A percentile compares a stretch with the other conserved stretches of the same genome.
These are phyloP conservation scores for Patiria pectinifera DNA, from an alignment of 53 echinoderm and acorn worm genomes.

Conservation along the genomic window DNA sequence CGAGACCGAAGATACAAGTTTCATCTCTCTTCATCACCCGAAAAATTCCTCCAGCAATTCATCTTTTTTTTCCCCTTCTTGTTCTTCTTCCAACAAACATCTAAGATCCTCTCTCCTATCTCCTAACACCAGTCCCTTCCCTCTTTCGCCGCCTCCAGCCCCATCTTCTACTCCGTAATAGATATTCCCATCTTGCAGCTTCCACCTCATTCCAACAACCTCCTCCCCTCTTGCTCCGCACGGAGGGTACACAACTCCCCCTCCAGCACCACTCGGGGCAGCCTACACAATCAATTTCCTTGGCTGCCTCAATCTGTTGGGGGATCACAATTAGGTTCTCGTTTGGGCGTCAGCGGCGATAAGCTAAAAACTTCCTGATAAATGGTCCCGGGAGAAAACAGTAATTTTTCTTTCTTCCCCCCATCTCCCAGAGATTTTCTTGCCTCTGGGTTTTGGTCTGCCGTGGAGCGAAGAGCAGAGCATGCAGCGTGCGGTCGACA, in stretches of 20 bases:
- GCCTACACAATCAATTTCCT: constrained; percentile 53
- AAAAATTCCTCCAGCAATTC: constrained; percentile 15
- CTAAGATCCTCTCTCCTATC: constrained; percentile 23
- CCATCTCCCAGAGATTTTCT: neutral
- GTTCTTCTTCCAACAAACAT: constrained; percentile 27
- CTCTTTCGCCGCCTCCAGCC: neutral
- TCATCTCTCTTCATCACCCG: neutral
- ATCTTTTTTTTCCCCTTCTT: constrained; percentile 25
- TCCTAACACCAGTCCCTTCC: constrained; percentile 13
- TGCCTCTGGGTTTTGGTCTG: constrained; percentile 26
- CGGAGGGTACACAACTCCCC: constrained; percentile 25
- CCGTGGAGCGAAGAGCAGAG: constrained; percentile 3
- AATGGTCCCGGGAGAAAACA: constrained; percentile 40
- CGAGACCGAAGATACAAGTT: constrained; percentile 4
- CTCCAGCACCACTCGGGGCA: neutral
- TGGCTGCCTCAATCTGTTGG: constrained; percentile 32
- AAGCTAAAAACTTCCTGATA: constrained; percentile 60
- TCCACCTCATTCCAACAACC: neutral
- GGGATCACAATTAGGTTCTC: constrained; percentile 54
- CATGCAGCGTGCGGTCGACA: neutral
- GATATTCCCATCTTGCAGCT: constrained; percentile 33
- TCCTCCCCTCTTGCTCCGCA: neutral
- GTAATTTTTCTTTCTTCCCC: neutral
- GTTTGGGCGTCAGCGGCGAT: constrained; percentile 56
- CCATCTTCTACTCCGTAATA: constrained; percentile 28